Percentiles rank a stretch among this genome's conserved stretches.
Evolutionary conservation across 2,888 invertebrate genomes (phyloP).

Genomic region (Pachydiplax longipennis): DNA sequence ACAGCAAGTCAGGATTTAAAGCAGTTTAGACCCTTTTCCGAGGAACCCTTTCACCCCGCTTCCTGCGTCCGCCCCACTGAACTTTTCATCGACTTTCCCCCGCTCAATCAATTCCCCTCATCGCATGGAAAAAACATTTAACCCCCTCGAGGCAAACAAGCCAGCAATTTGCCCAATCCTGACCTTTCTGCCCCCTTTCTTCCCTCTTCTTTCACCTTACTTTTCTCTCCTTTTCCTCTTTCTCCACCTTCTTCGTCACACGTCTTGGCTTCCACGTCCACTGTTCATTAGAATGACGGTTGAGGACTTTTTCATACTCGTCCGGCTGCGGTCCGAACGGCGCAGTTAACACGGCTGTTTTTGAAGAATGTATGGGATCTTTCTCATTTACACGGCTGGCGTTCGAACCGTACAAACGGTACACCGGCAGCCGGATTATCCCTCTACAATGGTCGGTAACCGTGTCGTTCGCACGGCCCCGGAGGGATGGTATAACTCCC

Average conservation of each 20-base stretch:
- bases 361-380: too few relatives aligned
- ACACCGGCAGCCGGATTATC: too few relatives aligned
- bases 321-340: too few relatives aligned
- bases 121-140: not conserved
- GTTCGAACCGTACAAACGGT: too few relatives aligned
- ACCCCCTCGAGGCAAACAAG: conserved; percentile 4
- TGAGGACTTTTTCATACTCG: too few relatives aligned
- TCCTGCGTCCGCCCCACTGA: not conserved
- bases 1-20: not conserved
- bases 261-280: not conserved
- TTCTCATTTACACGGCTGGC: too few relatives aligned
- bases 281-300: too few relatives aligned
- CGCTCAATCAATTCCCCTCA: conserved; percentile 19
- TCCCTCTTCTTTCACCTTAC: not conserved
- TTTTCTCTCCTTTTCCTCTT: not conserved
- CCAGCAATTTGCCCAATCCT: conserved; percentile 29
- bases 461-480: too few relatives aligned
- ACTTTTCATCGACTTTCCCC: not conserved
- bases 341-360: too few relatives aligned
- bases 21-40: not conserved
- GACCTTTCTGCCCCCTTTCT: not conserved
- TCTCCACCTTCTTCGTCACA: not conserved
- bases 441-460: too few relatives aligned
- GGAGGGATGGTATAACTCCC: too few relatives aligned
- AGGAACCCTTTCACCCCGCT: not conserved